These are phyloP conservation scores for Drosophila macrospina DNA, from an alignment of 2,888 invertebrate species.

Conservation along the genomic window DNA sequence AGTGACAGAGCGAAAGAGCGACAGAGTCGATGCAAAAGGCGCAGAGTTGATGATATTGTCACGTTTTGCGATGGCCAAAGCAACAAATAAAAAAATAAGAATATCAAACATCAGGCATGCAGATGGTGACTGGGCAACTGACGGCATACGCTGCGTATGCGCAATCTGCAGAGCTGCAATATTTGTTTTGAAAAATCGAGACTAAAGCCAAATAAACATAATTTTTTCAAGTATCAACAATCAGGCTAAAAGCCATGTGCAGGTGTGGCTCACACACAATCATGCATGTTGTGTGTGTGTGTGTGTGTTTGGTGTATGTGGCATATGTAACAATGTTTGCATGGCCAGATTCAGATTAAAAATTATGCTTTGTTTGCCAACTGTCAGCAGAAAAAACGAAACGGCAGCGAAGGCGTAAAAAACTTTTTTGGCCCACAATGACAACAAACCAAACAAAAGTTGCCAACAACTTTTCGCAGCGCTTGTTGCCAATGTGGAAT, in stretches of 20 bases:
- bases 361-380: constrained; percentile 81
- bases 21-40: constrained; percentile 23
- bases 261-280: constrained; percentile 53
- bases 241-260: constrained; percentile 73
- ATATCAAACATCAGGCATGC: background rate
- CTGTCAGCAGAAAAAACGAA: constrained; percentile 76
- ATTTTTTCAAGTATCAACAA: constrained; percentile 65
- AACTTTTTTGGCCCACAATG: constrained; percentile 62
- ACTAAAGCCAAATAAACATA: constrained; percentile 67
- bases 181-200: constrained; percentile 51
- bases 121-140: constrained; percentile 9
- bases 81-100: constrained; percentile 6
- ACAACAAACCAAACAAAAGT: constrained; percentile 75
- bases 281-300: constrained; percentile 19
- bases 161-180: constrained; percentile 52
- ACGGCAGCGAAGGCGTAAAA: constrained; percentile 39
- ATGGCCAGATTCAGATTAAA: constrained; percentile 76
- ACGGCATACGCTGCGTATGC: constrained; percentile 63
- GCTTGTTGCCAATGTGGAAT: constrained; percentile 11
- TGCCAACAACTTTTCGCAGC: constrained; percentile 52
- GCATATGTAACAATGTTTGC: constrained; percentile 80
- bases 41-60: constrained; percentile 73
- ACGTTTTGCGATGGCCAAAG: constrained; percentile 51
- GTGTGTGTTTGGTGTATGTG: constrained; percentile 21
- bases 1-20: too few species aligned